Percentiles rank a stretch among this genome's conserved stretches.
Conservation (phyloP, 2,113 vertebrate genomes). For the Cygnus buccinator region DNA sequence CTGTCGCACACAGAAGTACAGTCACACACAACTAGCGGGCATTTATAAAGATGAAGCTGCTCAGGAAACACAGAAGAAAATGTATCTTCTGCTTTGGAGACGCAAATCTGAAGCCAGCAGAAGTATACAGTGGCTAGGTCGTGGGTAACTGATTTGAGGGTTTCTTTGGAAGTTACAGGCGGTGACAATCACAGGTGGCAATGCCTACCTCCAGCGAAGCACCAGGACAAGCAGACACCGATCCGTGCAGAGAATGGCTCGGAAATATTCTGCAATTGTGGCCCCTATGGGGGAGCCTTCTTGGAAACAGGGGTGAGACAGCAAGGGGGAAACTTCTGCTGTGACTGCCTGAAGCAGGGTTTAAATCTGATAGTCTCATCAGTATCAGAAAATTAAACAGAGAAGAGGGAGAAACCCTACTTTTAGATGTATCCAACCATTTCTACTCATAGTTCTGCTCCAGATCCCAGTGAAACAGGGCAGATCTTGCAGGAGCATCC, state of each 20-base stretch:
- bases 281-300: background rate
- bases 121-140: background rate
- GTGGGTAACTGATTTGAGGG: background rate
- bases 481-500: background rate
- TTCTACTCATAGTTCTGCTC: background rate
- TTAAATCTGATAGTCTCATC: background rate
- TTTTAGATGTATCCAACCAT: background rate
- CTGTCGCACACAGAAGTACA: background rate
- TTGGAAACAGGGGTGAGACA: background rate
- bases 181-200: background rate
- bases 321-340: background rate
- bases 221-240: background rate
- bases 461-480: background rate
- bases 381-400: background rate
- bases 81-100: accelerated
- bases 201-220: background rate
- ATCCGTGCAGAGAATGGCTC: background rate
- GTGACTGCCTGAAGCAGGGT: background rate
- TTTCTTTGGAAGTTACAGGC: background rate
- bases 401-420: background rate
- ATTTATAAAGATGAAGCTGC: background rate
- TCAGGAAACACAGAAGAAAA: background rate
- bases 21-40: background rate
- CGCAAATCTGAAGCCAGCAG: background rate
- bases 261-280: background rate